These are phyloP conservation scores for Corydoras maculifer DNA, from an alignment of 2,113 vertebrate genomes.

Conservation along the genomic window DNA sequence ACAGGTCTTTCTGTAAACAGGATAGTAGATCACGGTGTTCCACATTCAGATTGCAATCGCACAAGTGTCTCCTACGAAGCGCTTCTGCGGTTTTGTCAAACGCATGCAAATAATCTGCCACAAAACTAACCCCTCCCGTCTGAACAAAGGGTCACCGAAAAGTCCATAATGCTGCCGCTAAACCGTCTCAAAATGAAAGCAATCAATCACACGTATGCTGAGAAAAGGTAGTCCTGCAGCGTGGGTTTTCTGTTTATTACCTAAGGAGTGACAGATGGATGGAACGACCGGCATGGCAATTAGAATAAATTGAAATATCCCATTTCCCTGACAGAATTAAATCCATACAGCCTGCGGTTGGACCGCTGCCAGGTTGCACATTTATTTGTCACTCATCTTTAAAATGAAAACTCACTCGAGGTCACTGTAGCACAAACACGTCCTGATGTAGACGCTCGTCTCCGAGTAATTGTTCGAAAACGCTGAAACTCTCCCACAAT, in stretches of 20 bases:
- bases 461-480: slow-evolving; percentile 2
- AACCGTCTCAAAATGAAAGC: not conserved
- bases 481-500: not conserved
- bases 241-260: not conserved
- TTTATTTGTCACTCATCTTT: slow-evolving; percentile 53
- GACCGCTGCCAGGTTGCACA: slow-evolving; percentile 56
- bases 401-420: slow-evolving; percentile 53
- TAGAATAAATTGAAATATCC: slow-evolving; percentile 62
- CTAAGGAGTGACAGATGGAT: not conserved
- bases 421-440: slow-evolving; percentile 8
- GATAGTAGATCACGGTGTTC: no score
- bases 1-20: no score
- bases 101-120: not conserved
- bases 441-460: not conserved
- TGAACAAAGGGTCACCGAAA: not conserved
- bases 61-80: not conserved
- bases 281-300: slow-evolving; percentile 44
- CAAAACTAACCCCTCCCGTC: not conserved
- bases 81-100: not conserved
- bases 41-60: no score
- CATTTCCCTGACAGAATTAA: slow-evolving; percentile 58
- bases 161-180: not conserved
- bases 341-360: slow-evolving; percentile 53
- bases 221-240: not conserved
- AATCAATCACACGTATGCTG: not conserved